Evolutionary conservation across 2,797 vertebrate genomes (phyloP).

Genomic region (Amphiprion clarkii): DNA sequence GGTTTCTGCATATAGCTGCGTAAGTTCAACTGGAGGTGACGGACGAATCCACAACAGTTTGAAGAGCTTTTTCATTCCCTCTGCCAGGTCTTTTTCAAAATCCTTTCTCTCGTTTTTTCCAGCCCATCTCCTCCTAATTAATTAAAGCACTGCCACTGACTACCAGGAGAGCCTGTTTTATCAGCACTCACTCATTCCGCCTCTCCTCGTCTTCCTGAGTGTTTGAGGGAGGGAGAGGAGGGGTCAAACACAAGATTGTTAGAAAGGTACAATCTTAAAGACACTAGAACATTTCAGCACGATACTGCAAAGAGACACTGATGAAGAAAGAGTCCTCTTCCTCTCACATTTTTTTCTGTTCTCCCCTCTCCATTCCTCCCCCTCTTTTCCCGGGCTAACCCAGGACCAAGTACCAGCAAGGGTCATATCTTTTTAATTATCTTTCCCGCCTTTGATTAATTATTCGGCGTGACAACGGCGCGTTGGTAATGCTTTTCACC

Average conservation of each 20-base stretch:
- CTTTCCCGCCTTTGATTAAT: slow-evolving; percentile 99
- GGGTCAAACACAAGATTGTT: slow-evolving; percentile 34
- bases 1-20: slow-evolving; percentile 23
- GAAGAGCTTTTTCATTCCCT: slow-evolving; percentile 58
- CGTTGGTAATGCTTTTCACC: slow-evolving; percentile 99
- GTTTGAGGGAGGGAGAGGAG: slow-evolving; percentile 29
- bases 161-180: slow-evolving; percentile 91
- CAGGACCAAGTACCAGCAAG: slow-evolving; percentile 95
- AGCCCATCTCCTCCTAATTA: slow-evolving; percentile 92
- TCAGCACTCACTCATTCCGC: slow-evolving; percentile 88
- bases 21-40: slow-evolving; percentile 46
- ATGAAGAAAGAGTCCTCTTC: slow-evolving; percentile 36
- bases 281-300: slow-evolving; percentile 25
- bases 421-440: slow-evolving; percentile 99
- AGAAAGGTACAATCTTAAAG: slow-evolving; percentile 15
- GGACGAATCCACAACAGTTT: slow-evolving; percentile 52
- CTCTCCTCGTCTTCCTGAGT: slow-evolving; percentile 63
- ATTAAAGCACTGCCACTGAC: slow-evolving; percentile 92
- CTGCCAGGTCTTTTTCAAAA: slow-evolving; percentile 46
- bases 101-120: slow-evolving; percentile 57
- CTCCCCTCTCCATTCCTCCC: slow-evolving; percentile 54
- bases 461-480: slow-evolving; percentile 98
- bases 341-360: slow-evolving; percentile 65
- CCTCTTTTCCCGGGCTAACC: slow-evolving; percentile 90
- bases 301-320: slow-evolving; percentile 12